These are phyloP conservation scores for Notiomystis cincta DNA, from an alignment of 2,113 vertebrate genomes.

Conservation along the genomic window DNA sequence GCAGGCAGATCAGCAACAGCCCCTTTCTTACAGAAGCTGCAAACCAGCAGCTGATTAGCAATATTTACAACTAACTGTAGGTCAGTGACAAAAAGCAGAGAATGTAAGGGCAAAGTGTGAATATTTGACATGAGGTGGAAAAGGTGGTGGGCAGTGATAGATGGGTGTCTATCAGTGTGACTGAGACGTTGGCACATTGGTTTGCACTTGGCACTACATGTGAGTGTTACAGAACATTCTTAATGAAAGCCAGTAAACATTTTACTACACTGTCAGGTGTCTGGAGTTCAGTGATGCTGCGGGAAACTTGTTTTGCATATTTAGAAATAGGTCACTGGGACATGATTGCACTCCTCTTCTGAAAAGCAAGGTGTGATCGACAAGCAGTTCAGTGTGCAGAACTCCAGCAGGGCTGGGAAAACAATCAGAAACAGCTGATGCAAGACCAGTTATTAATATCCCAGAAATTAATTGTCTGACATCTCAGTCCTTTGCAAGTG, in stretches of 20 bases:
- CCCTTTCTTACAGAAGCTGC: not conserved
- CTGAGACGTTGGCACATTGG: not conserved
- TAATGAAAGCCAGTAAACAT: conserved; percentile 19
- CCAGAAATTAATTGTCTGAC: not conserved
- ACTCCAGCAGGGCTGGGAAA: not conserved
- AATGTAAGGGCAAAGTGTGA: not conserved
- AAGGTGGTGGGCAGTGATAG: not conserved
- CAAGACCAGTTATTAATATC: not conserved
- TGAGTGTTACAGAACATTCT: not conserved
- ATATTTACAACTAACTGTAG: not conserved
- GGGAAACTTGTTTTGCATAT: conserved; percentile 6
- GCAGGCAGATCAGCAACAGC: not conserved
- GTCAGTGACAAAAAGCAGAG: not conserved
- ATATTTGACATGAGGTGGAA: not conserved
- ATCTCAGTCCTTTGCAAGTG: not conserved
- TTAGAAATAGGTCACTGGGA: conserved; percentile 53
- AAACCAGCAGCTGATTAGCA: not conserved
- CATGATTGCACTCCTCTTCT: not conserved
- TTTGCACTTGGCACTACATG: not conserved
- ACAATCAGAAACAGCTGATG: not conserved
- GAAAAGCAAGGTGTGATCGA: not conserved
- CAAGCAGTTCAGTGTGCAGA: not conserved
- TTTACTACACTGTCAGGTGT: not conserved
- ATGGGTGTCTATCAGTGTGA: not conserved
- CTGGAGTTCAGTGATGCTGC: conserved; percentile 2